Evolutionary conservation across 2,113 vertebrate species (phyloP).

Genomic region (Polypterus senegalus): DNA sequence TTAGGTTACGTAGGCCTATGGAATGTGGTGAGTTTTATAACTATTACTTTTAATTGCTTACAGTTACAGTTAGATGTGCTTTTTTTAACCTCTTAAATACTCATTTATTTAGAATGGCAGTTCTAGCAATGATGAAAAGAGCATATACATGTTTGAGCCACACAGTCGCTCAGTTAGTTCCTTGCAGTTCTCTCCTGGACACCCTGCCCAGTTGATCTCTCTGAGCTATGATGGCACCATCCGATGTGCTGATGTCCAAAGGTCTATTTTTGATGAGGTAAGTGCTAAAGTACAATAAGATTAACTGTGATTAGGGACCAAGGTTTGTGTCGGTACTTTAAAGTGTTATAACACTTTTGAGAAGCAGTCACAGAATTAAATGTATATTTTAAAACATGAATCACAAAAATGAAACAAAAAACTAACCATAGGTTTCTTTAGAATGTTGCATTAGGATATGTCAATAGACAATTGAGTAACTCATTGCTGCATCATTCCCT

Average conservation of each 20-base stretch:
- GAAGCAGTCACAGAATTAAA: too few species aligned
- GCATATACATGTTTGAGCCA: constrained; percentile 43
- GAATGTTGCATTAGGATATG: too few species aligned
- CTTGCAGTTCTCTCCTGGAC: constrained; percentile 59
- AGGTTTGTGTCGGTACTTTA: too few species aligned
- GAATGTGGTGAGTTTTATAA: constrained; percentile 53
- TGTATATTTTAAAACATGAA: too few species aligned
- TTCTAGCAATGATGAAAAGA: constrained; percentile 36
- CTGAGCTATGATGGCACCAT: constrained; percentile 61
- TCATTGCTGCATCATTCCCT: too few species aligned
- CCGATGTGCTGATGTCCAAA: constrained; percentile 66
- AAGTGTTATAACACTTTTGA: too few species aligned
- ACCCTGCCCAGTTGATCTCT: constrained; percentile 61
- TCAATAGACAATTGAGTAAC: too few species aligned
- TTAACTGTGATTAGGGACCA: too few species aligned
- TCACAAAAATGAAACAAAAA: too few species aligned
- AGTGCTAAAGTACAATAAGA: constrained; percentile 6
- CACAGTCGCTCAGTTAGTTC: constrained; percentile 48
- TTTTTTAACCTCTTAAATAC: not conserved
- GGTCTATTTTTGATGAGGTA: constrained; percentile 69
- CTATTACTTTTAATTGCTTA: not conserved
- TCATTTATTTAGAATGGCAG: not conserved
- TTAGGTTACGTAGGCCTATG: constrained; percentile 68
- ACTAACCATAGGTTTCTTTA: too few species aligned
- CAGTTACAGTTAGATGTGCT: not conserved